A percentile compares a stretch with the other conserved stretches of the same genome.
Evolutionary conservation across 2,113 vertebrate genomes (phyloP).

Genomic region (Notarius lentiginosus): DNA sequence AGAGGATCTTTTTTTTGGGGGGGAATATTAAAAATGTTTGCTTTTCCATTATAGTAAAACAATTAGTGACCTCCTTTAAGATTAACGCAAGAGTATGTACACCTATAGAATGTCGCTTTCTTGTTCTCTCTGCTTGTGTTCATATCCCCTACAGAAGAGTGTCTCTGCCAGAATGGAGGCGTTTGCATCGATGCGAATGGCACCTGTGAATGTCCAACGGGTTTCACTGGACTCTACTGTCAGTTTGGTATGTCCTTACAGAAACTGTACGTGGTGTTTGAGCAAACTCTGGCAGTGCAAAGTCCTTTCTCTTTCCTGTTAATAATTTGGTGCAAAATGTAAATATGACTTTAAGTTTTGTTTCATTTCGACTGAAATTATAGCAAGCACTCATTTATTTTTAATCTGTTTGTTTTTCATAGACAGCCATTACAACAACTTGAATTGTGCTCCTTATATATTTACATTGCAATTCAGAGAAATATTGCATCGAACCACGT

Average conservation of each 20-base stretch:
- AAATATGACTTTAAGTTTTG: neutral
- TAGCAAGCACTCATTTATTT: neutral
- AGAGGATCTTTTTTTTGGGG: neutral
- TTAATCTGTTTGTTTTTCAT: neutral
- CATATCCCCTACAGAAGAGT: conserved; percentile 68
- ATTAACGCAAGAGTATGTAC: neutral
- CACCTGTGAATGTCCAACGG: conserved; percentile 88
- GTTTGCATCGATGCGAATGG: conserved; percentile 80
- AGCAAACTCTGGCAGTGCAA: neutral
- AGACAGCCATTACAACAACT: neutral
- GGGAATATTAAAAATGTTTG: conserved; percentile 19
- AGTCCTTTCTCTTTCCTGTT: neutral
- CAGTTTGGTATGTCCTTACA: conserved; percentile 84
- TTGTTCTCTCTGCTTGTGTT: conserved; percentile 30
- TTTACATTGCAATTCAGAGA: neutral
- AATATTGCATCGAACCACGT: neutral
- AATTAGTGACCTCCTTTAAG: conserved; percentile 1
- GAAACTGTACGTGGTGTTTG: neutral
- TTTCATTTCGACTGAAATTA: neutral
- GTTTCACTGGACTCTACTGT: conserved; percentile 89
- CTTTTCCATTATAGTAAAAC: conserved; percentile 44
- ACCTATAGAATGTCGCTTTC: neutral
- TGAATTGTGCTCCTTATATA: neutral
- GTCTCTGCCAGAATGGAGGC: conserved; percentile 89
- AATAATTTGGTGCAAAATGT: neutral